phyloP scores from a whole-genome alignment of 2,888 invertebrate genomes.

The Leuctra nigra region DNA sequence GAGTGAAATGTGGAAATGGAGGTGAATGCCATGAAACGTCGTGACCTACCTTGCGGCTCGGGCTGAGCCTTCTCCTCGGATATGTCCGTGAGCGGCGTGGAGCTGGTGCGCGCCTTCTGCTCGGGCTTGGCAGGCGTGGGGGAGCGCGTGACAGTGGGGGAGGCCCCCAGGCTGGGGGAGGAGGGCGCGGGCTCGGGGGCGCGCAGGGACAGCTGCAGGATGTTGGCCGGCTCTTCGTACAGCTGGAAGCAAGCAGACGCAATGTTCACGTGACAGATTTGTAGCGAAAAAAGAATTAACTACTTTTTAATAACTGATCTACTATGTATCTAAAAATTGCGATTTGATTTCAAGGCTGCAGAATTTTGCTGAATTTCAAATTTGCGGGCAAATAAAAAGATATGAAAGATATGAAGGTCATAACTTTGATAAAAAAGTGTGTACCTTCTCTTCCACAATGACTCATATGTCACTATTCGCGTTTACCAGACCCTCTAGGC shows the following conservation, averaged over 20 bases:
- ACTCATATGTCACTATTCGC: no score
- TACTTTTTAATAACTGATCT: no score
- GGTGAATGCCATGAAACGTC: neutral
- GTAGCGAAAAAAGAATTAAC: no score
- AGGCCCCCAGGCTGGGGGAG: neutral
- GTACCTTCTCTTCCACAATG: no score
- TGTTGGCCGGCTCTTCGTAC: conserved; percentile 38
- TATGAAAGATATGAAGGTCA: no score
- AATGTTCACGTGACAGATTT: neutral
- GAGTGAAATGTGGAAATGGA: no score
- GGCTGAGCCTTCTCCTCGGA: conserved; percentile 5
- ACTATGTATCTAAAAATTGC: no score
- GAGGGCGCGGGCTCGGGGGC: neutral
- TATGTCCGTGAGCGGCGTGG: neutral
- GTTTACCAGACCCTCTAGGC: no score
- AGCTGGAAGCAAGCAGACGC: conserved; percentile 33
- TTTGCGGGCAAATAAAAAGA: no score
- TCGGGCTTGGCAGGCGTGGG: neutral
- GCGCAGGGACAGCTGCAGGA: conserved; percentile 31
- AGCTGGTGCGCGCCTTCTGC: neutral
- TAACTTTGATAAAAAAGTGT: no score
- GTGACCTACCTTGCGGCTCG: neutral
- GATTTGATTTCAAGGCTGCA: no score
- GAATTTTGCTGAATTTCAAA: no score
- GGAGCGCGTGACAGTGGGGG: neutral